A percentile compares a stretch with the other conserved stretches of the same genome.
These are phyloP conservation scores for Cecidostiba fungosa DNA, from an alignment of 2,888 invertebrate species.

Conservation along the genomic window DNA sequence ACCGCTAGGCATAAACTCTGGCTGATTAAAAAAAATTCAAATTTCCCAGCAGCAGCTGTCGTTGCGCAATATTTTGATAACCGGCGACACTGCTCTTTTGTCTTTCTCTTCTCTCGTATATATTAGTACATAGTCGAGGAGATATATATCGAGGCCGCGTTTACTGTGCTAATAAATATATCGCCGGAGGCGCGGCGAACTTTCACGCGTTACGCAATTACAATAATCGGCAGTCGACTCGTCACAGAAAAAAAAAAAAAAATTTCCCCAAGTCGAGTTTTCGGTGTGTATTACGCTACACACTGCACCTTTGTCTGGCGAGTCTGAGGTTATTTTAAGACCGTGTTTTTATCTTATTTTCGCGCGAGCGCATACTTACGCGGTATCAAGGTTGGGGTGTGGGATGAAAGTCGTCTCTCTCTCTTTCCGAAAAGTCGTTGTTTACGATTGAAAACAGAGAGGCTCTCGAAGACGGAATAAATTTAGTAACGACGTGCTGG, in stretches of 20 bases:
- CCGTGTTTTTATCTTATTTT: constrained; percentile 18
- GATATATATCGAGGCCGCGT: constrained; percentile 4
- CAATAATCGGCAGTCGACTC: constrained; percentile 33
- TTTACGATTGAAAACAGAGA: constrained; percentile 15
- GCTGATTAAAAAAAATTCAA: background rate
- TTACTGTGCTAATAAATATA: constrained; percentile 39
- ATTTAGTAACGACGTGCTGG: background rate
- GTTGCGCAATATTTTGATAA: constrained; percentile 3
- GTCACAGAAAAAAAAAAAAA: constrained; percentile 24
- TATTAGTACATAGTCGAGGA: background rate
- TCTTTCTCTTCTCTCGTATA: background rate
- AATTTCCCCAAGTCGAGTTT: background rate
- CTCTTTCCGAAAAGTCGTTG: background rate
- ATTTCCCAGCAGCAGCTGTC: background rate
- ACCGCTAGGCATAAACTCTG: background rate
- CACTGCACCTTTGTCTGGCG: background rate
- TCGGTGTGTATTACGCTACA: background rate
- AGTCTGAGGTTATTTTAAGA: constrained; percentile 6
- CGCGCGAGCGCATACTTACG: no score
- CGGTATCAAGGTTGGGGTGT: background rate
- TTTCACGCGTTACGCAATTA: constrained; percentile 60
- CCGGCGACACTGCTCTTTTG: constrained; percentile 20
- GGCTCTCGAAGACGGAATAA: background rate
- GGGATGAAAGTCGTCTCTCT: background rate
- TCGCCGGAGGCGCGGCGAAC: constrained; percentile 41